A percentile compares a stretch with the other conserved stretches of the same genome.
Evolutionary conservation across 2,888 invertebrate species (phyloP).

Genomic region (Tetranychus truncatus): DNA sequence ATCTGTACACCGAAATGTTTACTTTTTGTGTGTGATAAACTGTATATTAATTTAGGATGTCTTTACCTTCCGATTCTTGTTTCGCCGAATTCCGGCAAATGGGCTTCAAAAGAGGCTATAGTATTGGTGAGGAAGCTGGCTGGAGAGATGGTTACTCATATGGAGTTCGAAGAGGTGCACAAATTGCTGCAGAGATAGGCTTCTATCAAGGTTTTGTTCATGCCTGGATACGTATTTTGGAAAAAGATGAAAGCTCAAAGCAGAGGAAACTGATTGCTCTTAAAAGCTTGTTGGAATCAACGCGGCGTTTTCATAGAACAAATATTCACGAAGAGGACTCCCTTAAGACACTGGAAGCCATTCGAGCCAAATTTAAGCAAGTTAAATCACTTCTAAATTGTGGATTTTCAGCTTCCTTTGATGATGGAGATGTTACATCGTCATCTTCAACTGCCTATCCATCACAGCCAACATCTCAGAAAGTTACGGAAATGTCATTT

Average conservation of each 20-base stretch:
- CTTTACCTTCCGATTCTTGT: too few species aligned
- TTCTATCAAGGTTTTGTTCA: conserved; percentile 28
- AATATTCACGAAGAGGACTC: conserved; percentile 27
- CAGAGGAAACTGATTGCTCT: conserved; percentile 27
- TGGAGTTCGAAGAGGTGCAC: conserved; percentile 28
- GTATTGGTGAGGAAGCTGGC: conserved; percentile 28
- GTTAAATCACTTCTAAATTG: conserved; percentile 20
- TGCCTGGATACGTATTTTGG: conserved; percentile 28
- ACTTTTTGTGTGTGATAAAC: too few species aligned
- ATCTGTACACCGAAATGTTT: too few species aligned
- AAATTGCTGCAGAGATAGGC: conserved; percentile 28
- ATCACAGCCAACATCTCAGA: not conserved
- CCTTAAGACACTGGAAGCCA: conserved; percentile 25
- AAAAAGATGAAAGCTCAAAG: conserved; percentile 27
- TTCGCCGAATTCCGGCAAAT: conserved; percentile 23
- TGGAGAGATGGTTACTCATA: conserved; percentile 28
- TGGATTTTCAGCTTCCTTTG: not conserved
- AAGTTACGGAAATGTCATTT: conserved; percentile 8
- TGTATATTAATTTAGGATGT: too few species aligned
- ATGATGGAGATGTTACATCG: not conserved
- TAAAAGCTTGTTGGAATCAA: conserved; percentile 27
- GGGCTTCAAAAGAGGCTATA: conserved; percentile 28
- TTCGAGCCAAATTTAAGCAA: conserved; percentile 28
- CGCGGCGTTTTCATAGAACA: conserved; percentile 26
- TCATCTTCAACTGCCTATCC: not conserved